Evolutionary conservation across 2,797 vertebrate genomes (phyloP), one percentile per base, ranked within the genome.

Genomic region (Hypotaenidia okinawae): DNA sequence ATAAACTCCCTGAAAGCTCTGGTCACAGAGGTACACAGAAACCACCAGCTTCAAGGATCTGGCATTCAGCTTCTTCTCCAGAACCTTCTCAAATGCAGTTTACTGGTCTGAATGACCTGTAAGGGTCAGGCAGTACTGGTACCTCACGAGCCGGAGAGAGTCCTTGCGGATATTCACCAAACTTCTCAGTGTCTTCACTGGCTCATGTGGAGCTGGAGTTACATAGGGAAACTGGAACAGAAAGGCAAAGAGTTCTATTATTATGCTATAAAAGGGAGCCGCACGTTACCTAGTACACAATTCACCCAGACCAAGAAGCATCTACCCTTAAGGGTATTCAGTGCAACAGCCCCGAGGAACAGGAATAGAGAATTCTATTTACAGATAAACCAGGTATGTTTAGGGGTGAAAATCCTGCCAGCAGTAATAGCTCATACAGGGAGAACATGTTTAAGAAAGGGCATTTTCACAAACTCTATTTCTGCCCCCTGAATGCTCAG

Each of bases 121-220:
- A 59, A n/a, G 23, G 22, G 19, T 80, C 68, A 84, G 85, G 70
- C 21, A 22, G 5, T 10, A 41, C 30, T 51, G 81, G 79, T 98
- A 99, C 99, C 99, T 99, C 97, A 99, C 98, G 11, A 99, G 98
- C 6, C 99, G 98, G 32, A 99, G 97, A 11, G 99, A 99, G 88
- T 99, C 99, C 94, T 99, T 99, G 45, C 99, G 98, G 81, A 99
- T 99, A 97, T 99, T 99, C 91, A 99, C 99, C 95, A 99, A 97
- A 96, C 99, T 99, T 92, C 99, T 98, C 84, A 99, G 97, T 0
- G 99, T 99, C 98, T 99, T 99, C 96, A 99, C 99, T 0, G 99
- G 99, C 96, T 99, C 99, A 0, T 99, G 99, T 30, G 99, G 99
- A 18, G 99, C 99, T 30, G 99, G 99, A 15, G 99, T 99, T 91